Percentiles rank a stretch among this genome's conserved stretches.
Conservation (phyloP, 2,797 vertebrate species). For the Hemibagrus guttatus region DNA sequence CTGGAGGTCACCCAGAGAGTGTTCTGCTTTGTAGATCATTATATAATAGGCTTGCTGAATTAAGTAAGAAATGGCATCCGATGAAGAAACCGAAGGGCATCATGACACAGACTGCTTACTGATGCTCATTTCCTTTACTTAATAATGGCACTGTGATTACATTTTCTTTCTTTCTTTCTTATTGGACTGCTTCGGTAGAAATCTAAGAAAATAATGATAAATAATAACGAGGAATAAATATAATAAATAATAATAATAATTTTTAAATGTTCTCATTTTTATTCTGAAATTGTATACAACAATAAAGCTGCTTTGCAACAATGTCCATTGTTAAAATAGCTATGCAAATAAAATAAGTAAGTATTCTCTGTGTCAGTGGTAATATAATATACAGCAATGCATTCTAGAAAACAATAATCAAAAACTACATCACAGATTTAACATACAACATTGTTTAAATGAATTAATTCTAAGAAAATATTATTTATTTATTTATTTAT, state of each 20-base stretch:
- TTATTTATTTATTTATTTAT: too few species aligned
- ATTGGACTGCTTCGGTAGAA: background rate
- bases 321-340: too few species aligned
- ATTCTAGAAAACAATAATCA: background rate
- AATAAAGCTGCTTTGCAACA: too few species aligned
- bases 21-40: conserved; percentile 12
- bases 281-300: too few species aligned
- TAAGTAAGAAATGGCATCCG: background rate
- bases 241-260: background rate
- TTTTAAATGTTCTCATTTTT: too few species aligned
- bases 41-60: background rate
- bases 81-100: conserved; percentile 6
- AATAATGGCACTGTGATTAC: background rate
- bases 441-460: background rate
- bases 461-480: background rate
- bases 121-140: conserved; percentile 3
- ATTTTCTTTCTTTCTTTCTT: background rate
- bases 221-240: too few species aligned
- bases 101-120: background rate
- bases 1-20: background rate
- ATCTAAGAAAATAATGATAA: background rate
- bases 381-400: background rate
- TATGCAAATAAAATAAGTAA: too few species aligned
- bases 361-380: background rate
- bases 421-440: background rate